phyloP scores from a whole-genome alignment of 1,140 invertebrate species.

The Apis florea region DNA sequence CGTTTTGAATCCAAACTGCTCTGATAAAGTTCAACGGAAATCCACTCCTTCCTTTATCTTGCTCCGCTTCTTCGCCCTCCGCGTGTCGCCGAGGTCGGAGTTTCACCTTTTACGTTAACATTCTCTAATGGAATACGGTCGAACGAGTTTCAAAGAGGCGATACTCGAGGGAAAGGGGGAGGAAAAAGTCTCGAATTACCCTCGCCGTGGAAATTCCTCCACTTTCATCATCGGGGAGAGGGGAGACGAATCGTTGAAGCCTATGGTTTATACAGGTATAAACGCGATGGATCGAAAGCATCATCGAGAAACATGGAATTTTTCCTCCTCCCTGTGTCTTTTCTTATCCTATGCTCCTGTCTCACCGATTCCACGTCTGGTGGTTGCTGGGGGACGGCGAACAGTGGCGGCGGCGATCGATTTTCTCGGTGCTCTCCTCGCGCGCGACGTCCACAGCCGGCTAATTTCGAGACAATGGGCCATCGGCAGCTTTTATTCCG shows the following conservation, averaged over 20 bases:
- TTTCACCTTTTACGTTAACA: neutral
- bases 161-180: neutral
- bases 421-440: constrained; percentile 12
- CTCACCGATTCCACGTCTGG: no score
- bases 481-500: constrained; percentile 56
- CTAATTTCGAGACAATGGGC: constrained; percentile 66
- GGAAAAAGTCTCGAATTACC: constrained; percentile 29
- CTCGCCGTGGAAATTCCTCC: neutral
- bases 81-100: neutral
- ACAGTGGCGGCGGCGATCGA: constrained; percentile 44
- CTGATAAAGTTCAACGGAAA: constrained; percentile 37
- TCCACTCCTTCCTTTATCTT: neutral
- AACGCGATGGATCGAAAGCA: no score
- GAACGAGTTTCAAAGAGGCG: constrained; percentile 23
- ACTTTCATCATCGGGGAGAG: neutral
- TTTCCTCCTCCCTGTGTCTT: no score
- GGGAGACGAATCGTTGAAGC: neutral
- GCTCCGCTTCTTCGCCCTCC: neutral
- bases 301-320: neutral
- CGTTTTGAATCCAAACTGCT: constrained; percentile 24
- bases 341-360: no score
- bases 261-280: no score
- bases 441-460: constrained; percentile 43
- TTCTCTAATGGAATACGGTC: constrained; percentile 28
- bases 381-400: no score